Conservation (phyloP, 1,140 invertebrate genomes). For the Aphelenchoides fujianensis region DNA sequence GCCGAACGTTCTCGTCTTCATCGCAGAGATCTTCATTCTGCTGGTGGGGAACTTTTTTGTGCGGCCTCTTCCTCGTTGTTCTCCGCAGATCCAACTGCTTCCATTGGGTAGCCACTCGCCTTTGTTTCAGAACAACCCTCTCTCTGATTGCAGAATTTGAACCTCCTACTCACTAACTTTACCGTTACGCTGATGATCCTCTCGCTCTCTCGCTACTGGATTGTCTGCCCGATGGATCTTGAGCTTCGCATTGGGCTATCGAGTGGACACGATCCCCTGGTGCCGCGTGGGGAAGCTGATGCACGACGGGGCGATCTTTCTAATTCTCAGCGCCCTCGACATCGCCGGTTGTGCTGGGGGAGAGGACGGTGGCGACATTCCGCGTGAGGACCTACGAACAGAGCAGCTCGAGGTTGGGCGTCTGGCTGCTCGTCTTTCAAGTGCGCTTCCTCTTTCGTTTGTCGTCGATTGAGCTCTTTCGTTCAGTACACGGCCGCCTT, state of each 20-base stretch:
- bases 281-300: background rate
- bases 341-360: background rate
- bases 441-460: no score
- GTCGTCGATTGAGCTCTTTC: no score
- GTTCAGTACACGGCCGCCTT: background rate
- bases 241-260: background rate
- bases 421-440: background rate
- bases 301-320: background rate
- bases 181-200: background rate
- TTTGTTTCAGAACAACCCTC: no score
- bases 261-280: background rate
- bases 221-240: background rate
- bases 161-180: background rate
- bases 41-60: background rate
- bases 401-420: background rate
- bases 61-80: background rate
- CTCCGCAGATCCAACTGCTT: background rate
- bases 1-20: background rate
- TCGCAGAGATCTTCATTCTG: background rate
- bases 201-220: background rate
- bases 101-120: background rate
- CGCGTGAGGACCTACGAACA: background rate
- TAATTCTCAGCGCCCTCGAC: background rate
- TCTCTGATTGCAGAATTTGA: background rate
- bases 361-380: background rate